Base-by-base conservation (phyloP, 2,888 invertebrate genomes). In the Hypercompe scribonia region DNA sequence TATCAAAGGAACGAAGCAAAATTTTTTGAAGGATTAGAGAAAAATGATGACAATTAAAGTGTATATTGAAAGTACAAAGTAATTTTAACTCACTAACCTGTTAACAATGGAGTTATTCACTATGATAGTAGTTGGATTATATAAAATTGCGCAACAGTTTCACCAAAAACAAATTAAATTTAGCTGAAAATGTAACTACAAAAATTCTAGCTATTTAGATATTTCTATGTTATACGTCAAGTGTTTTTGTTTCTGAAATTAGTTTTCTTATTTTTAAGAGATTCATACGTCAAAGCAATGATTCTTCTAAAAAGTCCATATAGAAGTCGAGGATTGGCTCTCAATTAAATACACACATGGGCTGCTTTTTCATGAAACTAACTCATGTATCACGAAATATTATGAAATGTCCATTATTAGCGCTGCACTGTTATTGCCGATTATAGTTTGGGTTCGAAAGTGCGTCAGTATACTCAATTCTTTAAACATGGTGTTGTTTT, bases 221-320 rank as follows among this genome's bases (percentile, higher is more conserved):
- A 58, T 21, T 15, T 61, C 34, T 15, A 33, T 58, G 31, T 61
- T 18, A 10, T 58, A n/a, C 36, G 68, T 61, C 68, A 68, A 21
- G 10, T 28, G 31, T 28, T 39, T 61, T 68, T 39, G 58, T 61
- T n/a, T 68, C 58, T 61, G 28, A 39, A 68, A 61, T 68, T 28
- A 58, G n/a, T 28, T 61, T 68, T 61, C 39, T 68, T 31, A 28
- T 39, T 39, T 61, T 39, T n/a, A 28, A 13, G 4, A 8, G n/a
- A 21, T 36, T 21, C 33, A n/a, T 11, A 66, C 21, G 28, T 24
- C 42, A 66, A 31, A 66, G 18, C 8, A 34, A 24, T 34, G 24
- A n/a, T 36, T 28, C 28, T 46, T 54, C 34, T 68, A 36, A 54
- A 68, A 68, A 34, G 68, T 68, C 36, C 34, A 54, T 68, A 34